A percentile compares a stretch with the other conserved stretches of the same genome.
phyloP scores from a whole-genome alignment of 2,888 invertebrate species.

The Scrobipalpa costella region DNA sequence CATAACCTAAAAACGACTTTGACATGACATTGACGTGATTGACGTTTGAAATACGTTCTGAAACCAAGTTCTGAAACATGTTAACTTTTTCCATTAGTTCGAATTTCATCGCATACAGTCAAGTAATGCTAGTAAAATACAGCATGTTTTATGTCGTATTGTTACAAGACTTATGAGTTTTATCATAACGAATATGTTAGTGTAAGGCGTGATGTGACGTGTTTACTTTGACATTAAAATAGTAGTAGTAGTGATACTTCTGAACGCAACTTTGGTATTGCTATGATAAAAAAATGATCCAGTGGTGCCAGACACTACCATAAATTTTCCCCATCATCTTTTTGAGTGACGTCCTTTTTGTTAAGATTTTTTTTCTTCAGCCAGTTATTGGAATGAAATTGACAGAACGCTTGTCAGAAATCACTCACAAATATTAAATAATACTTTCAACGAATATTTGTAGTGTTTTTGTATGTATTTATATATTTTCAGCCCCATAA shows the following conservation, averaged over 20 bases:
- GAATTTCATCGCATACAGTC: not conserved
- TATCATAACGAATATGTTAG: not conserved
- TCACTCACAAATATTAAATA: not conserved
- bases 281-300: not conserved
- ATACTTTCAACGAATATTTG: not conserved
- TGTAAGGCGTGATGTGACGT: no score
- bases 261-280: not conserved
- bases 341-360: not conserved
- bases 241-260: not conserved
- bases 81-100: not conserved
- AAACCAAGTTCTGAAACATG: not conserved
- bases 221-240: not conserved
- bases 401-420: constrained; percentile 9
- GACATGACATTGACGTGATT: not conserved
- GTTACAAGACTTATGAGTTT: no score
- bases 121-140: no score
- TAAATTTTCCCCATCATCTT: not conserved
- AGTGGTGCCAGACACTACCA: not conserved
- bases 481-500: constrained; percentile 6
- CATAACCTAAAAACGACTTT: constrained; percentile 1
- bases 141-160: no score
- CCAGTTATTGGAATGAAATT: constrained; percentile 17
- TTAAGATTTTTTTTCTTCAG: constrained; percentile 1
- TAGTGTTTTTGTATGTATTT: not conserved
- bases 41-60: not conserved